Conservation (phyloP, 2,888 invertebrate genomes). For the Mythimna impura region DNA sequence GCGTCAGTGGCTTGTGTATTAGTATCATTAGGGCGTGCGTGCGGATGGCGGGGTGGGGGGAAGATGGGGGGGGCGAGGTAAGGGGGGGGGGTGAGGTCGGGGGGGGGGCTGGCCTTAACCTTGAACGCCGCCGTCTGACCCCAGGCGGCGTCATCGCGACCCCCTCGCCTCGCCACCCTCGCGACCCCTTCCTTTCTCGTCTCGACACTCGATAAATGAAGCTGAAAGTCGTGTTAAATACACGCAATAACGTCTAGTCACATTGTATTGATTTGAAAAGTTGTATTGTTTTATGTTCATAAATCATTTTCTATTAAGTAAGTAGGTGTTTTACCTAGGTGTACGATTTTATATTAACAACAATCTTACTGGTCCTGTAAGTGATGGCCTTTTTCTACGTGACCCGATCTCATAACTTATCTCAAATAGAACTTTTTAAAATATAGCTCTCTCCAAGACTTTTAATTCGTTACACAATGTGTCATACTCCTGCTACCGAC, state of each 20-base stretch:
- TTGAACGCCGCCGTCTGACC: conserved; percentile 88
- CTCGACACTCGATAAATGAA: conserved; percentile 79
- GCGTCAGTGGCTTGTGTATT: conserved; percentile 58
- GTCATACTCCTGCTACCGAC: not conserved
- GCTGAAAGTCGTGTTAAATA: conserved; percentile 79
- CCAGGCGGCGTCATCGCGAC: conserved; percentile 71
- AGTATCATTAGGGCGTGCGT: conserved; percentile 72
- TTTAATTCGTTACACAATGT: conserved; percentile 7
- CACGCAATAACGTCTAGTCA: conserved; percentile 71
- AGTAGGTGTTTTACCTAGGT: not conserved
- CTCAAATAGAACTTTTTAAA: conserved; percentile 1
- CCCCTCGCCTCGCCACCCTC: conserved; percentile 67
- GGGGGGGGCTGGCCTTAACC: conserved; percentile 84
- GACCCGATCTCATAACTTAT: not conserved
- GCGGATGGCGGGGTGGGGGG: conserved; percentile 45
- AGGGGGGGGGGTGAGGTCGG: conserved; percentile 57
- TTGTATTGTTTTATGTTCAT: conserved; percentile 32
- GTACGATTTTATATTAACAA: not conserved
- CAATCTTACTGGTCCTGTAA: not conserved
- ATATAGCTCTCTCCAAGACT: not conserved
- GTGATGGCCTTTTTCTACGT: not conserved
- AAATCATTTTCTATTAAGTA: conserved; percentile 4
- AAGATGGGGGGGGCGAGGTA: conserved; percentile 8
- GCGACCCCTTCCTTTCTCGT: conserved; percentile 72
- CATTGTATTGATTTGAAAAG: conserved; percentile 62